Evolutionary conservation across 2,797 vertebrate genomes (phyloP), one percentile per base, ranked within the genome.

Genomic region (Ptychobarbus kaznakovi): DNA sequence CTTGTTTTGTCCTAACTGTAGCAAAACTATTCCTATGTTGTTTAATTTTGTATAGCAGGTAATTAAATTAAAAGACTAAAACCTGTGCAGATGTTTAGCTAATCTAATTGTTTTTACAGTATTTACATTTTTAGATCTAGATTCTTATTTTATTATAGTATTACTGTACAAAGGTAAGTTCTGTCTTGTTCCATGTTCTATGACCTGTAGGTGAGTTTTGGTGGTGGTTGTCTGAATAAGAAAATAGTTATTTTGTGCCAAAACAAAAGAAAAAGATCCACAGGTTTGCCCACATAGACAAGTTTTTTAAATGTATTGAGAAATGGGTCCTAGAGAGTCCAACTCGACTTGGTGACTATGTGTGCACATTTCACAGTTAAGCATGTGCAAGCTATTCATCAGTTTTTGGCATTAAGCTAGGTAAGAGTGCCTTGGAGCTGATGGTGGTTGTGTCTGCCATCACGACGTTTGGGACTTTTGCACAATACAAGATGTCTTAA

Each of bases 371-470:
- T 51, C 25, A 20, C 25, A 32, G 28, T 51, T 10, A 4, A 28
- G 25, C 2, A 1, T 8, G 8, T 49, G 46, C 2, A 74, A 53
- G 72, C 25, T 51, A 75, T 51, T 51, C 25, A 35, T 32, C 46
- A 20, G 8, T 75, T 75, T 74, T 51, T 75, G 46, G 73, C 28
- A 53, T 35, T 8, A 74, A 51, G 28, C 72, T 53, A 32, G 15
- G 70, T 18, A 75, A 53, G 28, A 75, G 72, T 28, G 44, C 44
- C 15, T 49, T 74, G 25, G 72, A 49, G 70, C n/a, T 75, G 28
- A 38, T 35, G n/a, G n/a, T 32, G 25, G 11, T 32, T 65, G 46
- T 32, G 28, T 32, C 46, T 75, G 46, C 72, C 72, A 32, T 12
- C 16, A 75, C 0, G 16, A 16, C 4, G 16, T 32, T 20, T 4